These are phyloP conservation scores for Cygnus atratus DNA, from an alignment of 2,113 vertebrate species.

Conservation along the genomic window DNA sequence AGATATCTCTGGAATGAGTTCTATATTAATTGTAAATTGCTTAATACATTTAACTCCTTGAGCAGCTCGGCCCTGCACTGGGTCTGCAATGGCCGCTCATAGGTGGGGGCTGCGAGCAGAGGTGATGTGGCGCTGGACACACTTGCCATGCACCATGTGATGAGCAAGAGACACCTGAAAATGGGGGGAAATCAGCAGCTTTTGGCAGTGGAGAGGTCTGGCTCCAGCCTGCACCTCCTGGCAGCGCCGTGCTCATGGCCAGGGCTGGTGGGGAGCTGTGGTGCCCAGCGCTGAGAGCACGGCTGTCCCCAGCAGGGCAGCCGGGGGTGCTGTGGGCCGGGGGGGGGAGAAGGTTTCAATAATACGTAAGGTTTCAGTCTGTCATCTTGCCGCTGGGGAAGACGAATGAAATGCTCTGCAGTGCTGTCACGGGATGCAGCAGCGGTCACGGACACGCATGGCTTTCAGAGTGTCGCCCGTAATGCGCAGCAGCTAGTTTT, in stretches of 20 bases:
- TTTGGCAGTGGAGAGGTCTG: no score
- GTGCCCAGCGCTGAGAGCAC: accelerated
- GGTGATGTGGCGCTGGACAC: no score
- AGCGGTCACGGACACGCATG: not conserved
- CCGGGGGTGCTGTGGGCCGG: accelerated
- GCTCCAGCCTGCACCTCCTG: no score
- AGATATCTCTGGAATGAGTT: constrained; percentile 86
- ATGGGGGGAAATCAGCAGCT: no score
- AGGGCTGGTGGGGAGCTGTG: no score
- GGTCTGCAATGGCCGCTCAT: constrained; percentile 28
- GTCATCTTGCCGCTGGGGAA: not conserved
- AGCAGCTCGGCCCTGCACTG: constrained; percentile 21
- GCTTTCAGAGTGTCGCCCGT: not conserved
- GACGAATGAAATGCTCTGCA: not conserved
- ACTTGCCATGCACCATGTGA: no score
- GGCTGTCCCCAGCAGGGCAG: not conserved
- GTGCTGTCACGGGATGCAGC: constrained; percentile 22
- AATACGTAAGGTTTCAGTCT: not conserved
- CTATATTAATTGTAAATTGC: constrained; percentile 87
- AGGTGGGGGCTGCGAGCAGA: not conserved
- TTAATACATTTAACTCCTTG: constrained; percentile 84
- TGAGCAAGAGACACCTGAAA: no score
- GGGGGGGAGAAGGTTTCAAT: not conserved
- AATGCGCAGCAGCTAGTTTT: not conserved
- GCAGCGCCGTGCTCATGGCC: no score